Conservation (phyloP, 64 coral and sea anemone genomes). For the Pocillopora verrucosa region DNA sequence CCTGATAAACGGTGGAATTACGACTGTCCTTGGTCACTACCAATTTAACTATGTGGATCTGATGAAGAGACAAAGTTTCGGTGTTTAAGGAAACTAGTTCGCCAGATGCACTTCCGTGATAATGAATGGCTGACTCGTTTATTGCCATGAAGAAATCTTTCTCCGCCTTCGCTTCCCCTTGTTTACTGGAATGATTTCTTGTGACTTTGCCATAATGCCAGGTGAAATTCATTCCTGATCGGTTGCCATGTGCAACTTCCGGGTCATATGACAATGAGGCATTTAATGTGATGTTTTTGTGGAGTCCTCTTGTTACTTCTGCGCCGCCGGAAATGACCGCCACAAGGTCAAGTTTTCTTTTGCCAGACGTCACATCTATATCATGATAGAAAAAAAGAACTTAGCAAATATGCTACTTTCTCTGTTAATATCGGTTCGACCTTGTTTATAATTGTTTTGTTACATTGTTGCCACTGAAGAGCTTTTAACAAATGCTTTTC, state of each 20-base stretch:
- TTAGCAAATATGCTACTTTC: too few species aligned
- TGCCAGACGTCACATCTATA: too few species aligned
- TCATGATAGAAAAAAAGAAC: too few species aligned
- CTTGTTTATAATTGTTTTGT: too few species aligned
- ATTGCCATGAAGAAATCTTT: not conserved
- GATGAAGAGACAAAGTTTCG: too few species aligned
- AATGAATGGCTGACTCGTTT: not conserved
- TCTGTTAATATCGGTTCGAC: too few species aligned
- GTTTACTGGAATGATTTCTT: not conserved
- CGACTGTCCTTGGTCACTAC: not conserved
- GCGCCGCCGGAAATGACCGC: slow-evolving; percentile 21
- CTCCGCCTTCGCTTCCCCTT: not conserved
- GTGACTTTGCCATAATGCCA: slow-evolving; percentile 3
- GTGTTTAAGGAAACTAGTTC: not conserved
- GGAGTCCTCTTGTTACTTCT: not conserved
- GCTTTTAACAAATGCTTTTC: too few species aligned
- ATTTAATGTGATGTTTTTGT: slow-evolving; percentile 11
- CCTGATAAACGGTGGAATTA: not conserved
- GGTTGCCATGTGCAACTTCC: slow-evolving; percentile 18
- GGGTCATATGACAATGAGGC: slow-evolving; percentile 41
- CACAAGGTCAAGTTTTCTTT: slow-evolving; percentile 4
- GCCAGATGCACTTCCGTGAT: not conserved
- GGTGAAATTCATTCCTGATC: slow-evolving; percentile 19
- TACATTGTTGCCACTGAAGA: too few species aligned
- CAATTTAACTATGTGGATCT: not conserved